Conservation (phyloP, 2,888 invertebrate species). For the Polydrusus cervinus region DNA sequence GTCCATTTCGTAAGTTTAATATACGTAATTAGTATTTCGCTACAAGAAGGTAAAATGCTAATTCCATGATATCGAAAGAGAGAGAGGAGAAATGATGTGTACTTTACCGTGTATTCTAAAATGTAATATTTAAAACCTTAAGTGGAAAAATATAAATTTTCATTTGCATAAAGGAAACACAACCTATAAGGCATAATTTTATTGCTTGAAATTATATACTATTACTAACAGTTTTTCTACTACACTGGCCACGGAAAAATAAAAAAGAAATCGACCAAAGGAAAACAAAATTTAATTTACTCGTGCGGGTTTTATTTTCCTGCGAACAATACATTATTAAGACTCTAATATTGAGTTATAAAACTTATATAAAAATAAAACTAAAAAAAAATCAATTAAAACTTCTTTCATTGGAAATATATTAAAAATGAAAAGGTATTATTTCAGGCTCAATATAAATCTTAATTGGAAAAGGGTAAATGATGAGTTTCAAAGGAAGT, state of each 20-base stretch:
- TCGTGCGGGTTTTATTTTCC: conserved; percentile 35
- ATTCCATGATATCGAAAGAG: not conserved
- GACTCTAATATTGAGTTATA: conserved; percentile 52
- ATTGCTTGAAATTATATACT: conserved; percentile 44
- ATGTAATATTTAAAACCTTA: not conserved
- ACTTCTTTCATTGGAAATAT: conserved; percentile 52
- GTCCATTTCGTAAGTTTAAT: no score
- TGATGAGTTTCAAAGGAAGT: conserved; percentile 39
- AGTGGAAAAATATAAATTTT: conserved; percentile 25
- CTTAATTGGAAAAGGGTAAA: conserved; percentile 52
- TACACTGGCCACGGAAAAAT: conserved; percentile 15
- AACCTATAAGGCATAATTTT: conserved; percentile 44
- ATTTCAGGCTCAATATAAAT: conserved; percentile 54
- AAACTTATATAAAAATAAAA: conserved; percentile 51
- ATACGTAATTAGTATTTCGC: no score
- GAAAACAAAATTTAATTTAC: conserved; percentile 46
- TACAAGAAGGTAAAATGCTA: no score
- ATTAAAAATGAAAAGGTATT: conserved; percentile 55
- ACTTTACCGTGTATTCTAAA: not conserved
- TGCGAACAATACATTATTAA: conserved; percentile 52
- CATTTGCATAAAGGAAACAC: conserved; percentile 34
- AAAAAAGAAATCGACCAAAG: conserved; percentile 19
- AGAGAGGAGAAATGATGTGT: no score
- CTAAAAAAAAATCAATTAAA: conserved; percentile 52
- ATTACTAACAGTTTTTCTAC: conserved; percentile 36